Percentiles rank a stretch among this genome's conserved stretches.
Conservation (phyloP, 64 coral and sea anemone species). For the Catalaphyllia jardinei region DNA sequence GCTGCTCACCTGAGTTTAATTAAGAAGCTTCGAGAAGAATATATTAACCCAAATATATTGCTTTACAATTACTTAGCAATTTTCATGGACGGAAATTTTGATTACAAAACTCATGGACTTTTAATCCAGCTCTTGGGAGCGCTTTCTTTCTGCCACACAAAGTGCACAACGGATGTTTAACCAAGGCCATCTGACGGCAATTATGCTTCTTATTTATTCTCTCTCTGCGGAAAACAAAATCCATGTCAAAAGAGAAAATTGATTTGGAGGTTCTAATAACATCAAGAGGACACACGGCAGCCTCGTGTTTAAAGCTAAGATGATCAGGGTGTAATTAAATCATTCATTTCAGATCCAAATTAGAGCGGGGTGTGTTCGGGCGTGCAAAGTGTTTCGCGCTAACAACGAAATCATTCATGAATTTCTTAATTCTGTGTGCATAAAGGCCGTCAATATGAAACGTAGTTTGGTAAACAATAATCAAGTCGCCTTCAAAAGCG, state of each 20-base stretch:
- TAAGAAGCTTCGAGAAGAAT: not conserved
- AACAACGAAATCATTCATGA: not conserved
- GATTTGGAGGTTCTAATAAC: not conserved
- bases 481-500: not conserved
- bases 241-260: not conserved
- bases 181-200: not conserved
- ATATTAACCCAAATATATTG: not conserved
- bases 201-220: not conserved
- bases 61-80: not conserved
- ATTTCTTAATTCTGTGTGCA: not conserved
- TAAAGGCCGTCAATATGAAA: not conserved
- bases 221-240: not conserved
- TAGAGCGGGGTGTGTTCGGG: not conserved
- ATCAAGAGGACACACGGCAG: not conserved
- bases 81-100: not conserved
- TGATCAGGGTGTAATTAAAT: not conserved
- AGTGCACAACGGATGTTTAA: not conserved
- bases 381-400: not conserved
- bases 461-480: not conserved
- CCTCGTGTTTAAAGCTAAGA: not conserved
- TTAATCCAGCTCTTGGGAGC: not conserved
- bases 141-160: not conserved
- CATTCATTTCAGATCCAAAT: not conserved
- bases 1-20: constrained; percentile 9
- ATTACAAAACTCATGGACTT: not conserved